These are phyloP conservation scores for Pomatostomus ruficeps DNA, from an alignment of 2,113 vertebrate genomes.

Conservation along the genomic window DNA sequence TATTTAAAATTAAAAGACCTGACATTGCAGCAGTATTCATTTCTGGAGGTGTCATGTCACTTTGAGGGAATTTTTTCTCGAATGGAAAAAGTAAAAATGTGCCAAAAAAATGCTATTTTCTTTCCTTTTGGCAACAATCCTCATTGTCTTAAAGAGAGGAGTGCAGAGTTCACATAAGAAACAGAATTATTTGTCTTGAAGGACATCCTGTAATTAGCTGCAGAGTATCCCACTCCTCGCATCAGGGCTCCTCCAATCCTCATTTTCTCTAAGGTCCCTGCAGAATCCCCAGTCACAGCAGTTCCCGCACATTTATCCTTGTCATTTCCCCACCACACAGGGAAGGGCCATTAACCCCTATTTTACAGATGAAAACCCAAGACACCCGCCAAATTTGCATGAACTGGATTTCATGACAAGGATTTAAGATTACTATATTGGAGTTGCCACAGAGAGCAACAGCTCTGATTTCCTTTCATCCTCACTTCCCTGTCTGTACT, in stretches of 20 bases:
- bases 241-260: neutral
- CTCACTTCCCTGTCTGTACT: neutral
- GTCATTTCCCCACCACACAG: neutral
- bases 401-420: neutral
- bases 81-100: slow-evolving; percentile 9
- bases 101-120: slow-evolving; percentile 15
- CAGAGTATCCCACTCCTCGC: neutral
- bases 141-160: neutral
- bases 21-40: slow-evolving; percentile 7
- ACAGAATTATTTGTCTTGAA: slow-evolving; percentile 25
- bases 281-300: neutral
- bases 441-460: neutral
- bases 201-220: neutral
- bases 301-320: neutral
- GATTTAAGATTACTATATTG: neutral
- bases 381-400: neutral
- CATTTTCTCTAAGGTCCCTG: neutral
- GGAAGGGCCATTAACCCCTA: neutral
- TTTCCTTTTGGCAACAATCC: neutral
- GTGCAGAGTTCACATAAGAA: neutral
- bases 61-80: slow-evolving; percentile 17
- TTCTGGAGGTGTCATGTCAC: slow-evolving; percentile 42
- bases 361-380: neutral
- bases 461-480: neutral
- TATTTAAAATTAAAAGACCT: slow-evolving; percentile 56